Evolutionary conservation across 2,797 vertebrate species (phyloP).

Genomic region (Alauda arvensis): DNA sequence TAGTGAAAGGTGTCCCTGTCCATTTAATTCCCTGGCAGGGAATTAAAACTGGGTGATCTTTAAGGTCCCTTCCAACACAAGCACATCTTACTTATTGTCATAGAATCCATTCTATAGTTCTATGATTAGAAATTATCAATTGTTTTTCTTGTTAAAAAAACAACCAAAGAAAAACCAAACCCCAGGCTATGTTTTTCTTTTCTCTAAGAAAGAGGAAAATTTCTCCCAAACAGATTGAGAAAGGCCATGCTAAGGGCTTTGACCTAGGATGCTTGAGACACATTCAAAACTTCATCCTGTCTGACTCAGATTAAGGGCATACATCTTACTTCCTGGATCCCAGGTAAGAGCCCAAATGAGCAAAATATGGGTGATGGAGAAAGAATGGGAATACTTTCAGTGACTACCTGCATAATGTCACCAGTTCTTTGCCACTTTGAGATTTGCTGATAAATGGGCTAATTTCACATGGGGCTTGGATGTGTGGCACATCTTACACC

Average conservation of each 20-base stretch:
- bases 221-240: neutral
- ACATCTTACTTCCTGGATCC: neutral
- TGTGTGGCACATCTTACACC: neutral
- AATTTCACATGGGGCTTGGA: neutral
- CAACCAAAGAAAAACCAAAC: neutral
- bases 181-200: neutral
- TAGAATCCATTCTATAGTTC: neutral
- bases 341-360: neutral
- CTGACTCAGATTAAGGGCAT: neutral
- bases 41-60: neutral
- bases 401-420: neutral
- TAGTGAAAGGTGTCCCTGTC: neutral
- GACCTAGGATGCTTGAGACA: neutral
- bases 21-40: neutral
- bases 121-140: neutral
- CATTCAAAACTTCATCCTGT: neutral
- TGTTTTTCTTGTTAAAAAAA: neutral
- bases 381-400: neutral
- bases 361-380: neutral
- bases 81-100: neutral
- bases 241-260: neutral
- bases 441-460: neutral
- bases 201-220: neutral
- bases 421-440: neutral
- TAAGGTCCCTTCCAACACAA: neutral